phyloP scores from a whole-genome alignment of 2,888 invertebrate species.

The Xanthorhoe designata region DNA sequence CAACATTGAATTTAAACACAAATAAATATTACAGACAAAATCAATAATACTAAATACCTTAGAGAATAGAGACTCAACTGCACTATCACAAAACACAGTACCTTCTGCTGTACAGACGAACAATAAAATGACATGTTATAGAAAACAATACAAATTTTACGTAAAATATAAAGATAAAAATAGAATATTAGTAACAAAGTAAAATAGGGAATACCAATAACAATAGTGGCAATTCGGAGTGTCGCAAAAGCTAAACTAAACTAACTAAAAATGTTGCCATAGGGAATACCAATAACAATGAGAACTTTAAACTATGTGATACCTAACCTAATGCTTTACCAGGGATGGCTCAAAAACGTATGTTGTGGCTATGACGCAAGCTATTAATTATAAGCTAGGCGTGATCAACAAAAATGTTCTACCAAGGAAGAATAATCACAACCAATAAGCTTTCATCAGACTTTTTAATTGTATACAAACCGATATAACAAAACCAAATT shows the following conservation, averaged over 20 bases:
- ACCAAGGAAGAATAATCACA: too few relatives aligned
- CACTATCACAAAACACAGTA: background rate
- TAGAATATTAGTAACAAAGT: background rate
- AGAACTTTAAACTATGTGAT: too few relatives aligned
- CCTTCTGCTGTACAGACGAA: background rate
- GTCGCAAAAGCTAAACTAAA: too few relatives aligned
- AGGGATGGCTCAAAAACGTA: background rate
- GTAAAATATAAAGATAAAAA: background rate
- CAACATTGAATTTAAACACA: too few relatives aligned
- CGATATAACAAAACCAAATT: too few relatives aligned
- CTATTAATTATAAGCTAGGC: too few relatives aligned
- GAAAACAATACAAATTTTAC: background rate
- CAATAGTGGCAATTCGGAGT: too few relatives aligned
- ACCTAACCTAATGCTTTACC: background rate
- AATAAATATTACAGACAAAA: background rate
- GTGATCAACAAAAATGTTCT: too few relatives aligned
- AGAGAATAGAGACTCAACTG: background rate
- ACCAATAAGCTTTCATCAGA: too few relatives aligned
- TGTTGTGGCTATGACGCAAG: background rate
- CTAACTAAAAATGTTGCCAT: too few relatives aligned
- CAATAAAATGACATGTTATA: background rate
- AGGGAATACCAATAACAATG: conserved; percentile 3
- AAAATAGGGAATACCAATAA: conserved; percentile 8
- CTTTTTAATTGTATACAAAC: too few relatives aligned
- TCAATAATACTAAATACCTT: background rate